phyloP scores from a whole-genome alignment of 1,140 invertebrate species.

The Plectrocnemia conspersa region DNA sequence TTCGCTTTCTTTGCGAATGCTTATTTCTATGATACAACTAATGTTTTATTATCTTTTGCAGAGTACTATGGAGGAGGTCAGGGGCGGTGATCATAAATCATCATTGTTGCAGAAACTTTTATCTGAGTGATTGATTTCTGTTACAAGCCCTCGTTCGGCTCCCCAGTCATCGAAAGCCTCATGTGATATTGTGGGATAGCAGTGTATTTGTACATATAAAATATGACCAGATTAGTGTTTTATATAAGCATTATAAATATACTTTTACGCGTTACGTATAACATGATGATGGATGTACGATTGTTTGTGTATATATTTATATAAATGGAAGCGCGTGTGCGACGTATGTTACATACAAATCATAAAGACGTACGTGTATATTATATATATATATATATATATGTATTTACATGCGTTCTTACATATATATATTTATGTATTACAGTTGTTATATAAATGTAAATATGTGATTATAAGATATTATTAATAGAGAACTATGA shows the following conservation, averaged over 20 bases:
- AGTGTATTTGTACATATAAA: slow-evolving; percentile 33
- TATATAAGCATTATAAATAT: too few species aligned
- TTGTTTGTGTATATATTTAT: slow-evolving; percentile 10
- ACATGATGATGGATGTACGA: slow-evolving; percentile 5
- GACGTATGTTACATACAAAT: too few species aligned
- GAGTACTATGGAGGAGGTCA: slow-evolving; percentile 71
- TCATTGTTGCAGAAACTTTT: slow-evolving; percentile 72
- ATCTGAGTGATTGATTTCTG: slow-evolving; percentile 59
- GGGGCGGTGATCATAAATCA: slow-evolving; percentile 64
- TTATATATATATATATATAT: too few species aligned
- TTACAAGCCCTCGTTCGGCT: slow-evolving; percentile 12
- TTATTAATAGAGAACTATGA: slow-evolving; percentile 2
- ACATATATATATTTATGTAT: slow-evolving; percentile 17
- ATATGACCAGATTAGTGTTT: slow-evolving; percentile 27
- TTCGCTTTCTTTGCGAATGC: too few species aligned
- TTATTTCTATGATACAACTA: background rate
- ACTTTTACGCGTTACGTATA: slow-evolving; percentile 12
- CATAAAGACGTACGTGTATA: too few species aligned
- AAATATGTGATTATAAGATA: slow-evolving; percentile 2
- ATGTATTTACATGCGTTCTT: too few species aligned
- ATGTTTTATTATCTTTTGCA: too few species aligned
- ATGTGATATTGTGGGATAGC: slow-evolving; percentile 37
- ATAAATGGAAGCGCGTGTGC: slow-evolving; percentile 14
- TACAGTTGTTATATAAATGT: too few species aligned
- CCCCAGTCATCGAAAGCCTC: slow-evolving; percentile 29